Base-by-base conservation (phyloP, 2,797 vertebrate species). In the Myotis planiceps region DNA sequence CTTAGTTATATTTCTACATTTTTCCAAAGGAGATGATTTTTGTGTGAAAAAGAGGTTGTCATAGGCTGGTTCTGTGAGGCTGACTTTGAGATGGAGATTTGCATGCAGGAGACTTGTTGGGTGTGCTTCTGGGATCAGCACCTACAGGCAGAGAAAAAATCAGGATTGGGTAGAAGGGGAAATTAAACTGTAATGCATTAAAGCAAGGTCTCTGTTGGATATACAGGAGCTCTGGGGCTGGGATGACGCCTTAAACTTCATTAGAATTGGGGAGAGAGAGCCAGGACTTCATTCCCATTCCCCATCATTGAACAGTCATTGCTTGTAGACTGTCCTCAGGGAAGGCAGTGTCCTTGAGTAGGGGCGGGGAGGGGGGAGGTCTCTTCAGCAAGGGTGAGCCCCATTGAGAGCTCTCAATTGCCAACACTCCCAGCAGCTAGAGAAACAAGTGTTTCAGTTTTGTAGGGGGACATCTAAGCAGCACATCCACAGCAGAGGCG, bases 1-100 rank as follows among this genome's bases (percentile, higher is more conserved):
- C 95, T 90, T 74, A 63, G 63, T 88, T 96, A 85, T 92, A 82
- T 78, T 94, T 91, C 49, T 76, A 29, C 25, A 19, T 80, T 16
- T 82, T 88, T 88, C 72, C 63, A 42, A 82, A 69, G 7, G 49
- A 39, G 49, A 86, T 39, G 80, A 88, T 14, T 63, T 88, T 85
- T 78, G 65, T 0, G 1, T 23, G 45, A 75, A 27, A 92, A 74
- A 72, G 76, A 88, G 55, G n/a, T 68, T 81, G 45, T 66, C 25
- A 13, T 2, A 6, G 55, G 74, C 66, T 27, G 2, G 63, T 68
- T 94, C 58, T 7, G 4, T 32, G 72, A 87, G 51, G 39, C 34
- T 2, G 1, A 68, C 25, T 90, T 55, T 27, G 63, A 89, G 76
- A 53, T 32, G 63, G 60, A 91, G 74, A 83, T 90, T 92, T 81